Base-by-base conservation (phyloP, 2,113 vertebrate genomes). In the Pseudonaja textilis region DNA sequence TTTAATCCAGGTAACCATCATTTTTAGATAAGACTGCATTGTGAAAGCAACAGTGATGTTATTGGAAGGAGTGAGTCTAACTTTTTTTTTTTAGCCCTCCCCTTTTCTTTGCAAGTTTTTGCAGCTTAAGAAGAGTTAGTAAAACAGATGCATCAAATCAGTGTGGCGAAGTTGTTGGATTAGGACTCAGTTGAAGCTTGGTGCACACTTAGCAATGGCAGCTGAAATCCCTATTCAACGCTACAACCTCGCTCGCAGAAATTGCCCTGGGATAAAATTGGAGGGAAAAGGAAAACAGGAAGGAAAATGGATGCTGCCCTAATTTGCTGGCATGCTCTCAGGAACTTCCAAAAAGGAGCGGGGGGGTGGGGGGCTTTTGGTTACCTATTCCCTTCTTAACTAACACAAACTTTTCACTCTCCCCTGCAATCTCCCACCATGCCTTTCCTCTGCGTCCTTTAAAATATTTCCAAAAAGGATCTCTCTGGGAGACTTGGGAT, bases 401-500 rank as follows among this genome's bases (percentile, higher is more conserved):
- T 81, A 39, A 39, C 18, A 8, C 69, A 22, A 81, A 89, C n/a
- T n/a, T 29, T 54, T 2, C 22, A 52, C 5, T 11, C 20, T 7
- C 29, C 94, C 95, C 91, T 96, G 92, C 94, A 93, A 93, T 94
- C 93, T 96, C 95, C 25, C 93, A 10, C 12, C 85, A 92, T 95
- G 64, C 95, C 95, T 95, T 93, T 69, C 91, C 95, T 81, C 91
- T 52, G 93, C 10, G 42, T 20, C 56, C n/a, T 23, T 89, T 26
- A 39, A n/a, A 95, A 92, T 94, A 92, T 95, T 96, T 94, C 94
- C 94, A n/a, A 96, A 96, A 93, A 7, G 14, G 90, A 85, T 94
- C 95, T 94, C 89, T 95, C 96, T 92, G 94, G 95, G 94, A 95
- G 94, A 92, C 85, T 92, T 92, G 92, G 91, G 22, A 12, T 54